These are phyloP conservation scores for Polyergus mexicanus DNA, from an alignment of 1,140 invertebrate genomes.

Conservation along the genomic window DNA sequence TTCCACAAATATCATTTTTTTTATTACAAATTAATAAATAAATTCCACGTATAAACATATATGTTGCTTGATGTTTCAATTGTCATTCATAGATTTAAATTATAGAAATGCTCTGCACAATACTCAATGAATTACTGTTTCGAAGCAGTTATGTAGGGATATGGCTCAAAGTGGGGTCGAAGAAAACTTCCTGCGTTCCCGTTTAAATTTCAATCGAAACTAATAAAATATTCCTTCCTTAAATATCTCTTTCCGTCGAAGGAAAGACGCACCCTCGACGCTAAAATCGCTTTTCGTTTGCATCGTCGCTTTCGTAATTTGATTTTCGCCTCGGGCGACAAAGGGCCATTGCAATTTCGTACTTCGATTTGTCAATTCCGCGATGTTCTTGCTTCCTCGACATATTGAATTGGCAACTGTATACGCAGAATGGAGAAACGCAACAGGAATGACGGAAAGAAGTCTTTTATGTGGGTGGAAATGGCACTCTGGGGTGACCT, in stretches of 20 bases:
- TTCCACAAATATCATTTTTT: background rate
- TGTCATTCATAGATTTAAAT: constrained; percentile 6
- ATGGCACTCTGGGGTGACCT: constrained; percentile 80
- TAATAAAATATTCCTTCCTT: constrained; percentile 64
- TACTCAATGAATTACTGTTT: constrained; percentile 35
- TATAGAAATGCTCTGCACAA: background rate
- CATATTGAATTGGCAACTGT: constrained; percentile 72
- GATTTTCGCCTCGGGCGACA: constrained; percentile 67
- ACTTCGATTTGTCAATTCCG: constrained; percentile 35
- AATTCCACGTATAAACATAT: background rate
- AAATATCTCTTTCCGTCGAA: constrained; percentile 63
- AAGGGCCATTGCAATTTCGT: constrained; percentile 65
- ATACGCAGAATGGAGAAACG: constrained; percentile 54
- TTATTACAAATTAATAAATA: background rate
- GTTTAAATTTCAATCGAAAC: constrained; percentile 68
- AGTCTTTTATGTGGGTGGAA: constrained; percentile 68
- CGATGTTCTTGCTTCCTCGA: constrained; percentile 51
- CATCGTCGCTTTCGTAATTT: constrained; percentile 69
- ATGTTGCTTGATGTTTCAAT: background rate
- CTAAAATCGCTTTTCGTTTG: constrained; percentile 60
- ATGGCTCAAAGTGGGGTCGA: constrained; percentile 21
- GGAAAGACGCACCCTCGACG: constrained; percentile 54
- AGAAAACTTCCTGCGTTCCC: constrained; percentile 28
- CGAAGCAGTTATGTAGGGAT: background rate
- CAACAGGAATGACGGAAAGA: constrained; percentile 68